Percentiles rank a stretch among this genome's conserved stretches.
These are phyloP conservation scores for Leucophora obtusa DNA, from an alignment of 2,888 invertebrate species.

Conservation along the genomic window DNA sequence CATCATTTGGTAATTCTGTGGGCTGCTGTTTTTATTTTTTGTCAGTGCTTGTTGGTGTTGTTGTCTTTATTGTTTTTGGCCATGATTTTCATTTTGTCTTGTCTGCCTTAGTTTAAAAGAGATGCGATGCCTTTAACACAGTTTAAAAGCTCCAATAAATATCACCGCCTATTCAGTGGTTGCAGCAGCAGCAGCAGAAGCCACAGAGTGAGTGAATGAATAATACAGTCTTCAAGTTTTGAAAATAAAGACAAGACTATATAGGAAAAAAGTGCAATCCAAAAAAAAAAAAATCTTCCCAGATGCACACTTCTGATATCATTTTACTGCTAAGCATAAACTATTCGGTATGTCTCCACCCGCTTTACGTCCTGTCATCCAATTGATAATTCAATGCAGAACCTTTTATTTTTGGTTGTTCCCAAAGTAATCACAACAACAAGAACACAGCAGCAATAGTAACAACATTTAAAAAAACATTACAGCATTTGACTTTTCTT, in stretches of 20 bases:
- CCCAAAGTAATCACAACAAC: constrained; percentile 56
- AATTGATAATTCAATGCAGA: constrained; percentile 7
- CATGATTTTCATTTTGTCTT: constrained; percentile 45
- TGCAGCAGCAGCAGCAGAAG: neutral
- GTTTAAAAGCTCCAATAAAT: constrained; percentile 62
- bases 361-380: neutral
- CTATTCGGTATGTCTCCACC: constrained; percentile 45
- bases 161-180: constrained; percentile 42
- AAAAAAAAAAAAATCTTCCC: constrained; percentile 58
- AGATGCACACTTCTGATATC: constrained; percentile 68
- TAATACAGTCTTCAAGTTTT: constrained; percentile 61
- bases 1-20: constrained; percentile 50
- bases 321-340: constrained; percentile 58
- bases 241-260: constrained; percentile 44
- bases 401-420: constrained; percentile 34
- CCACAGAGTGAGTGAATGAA: constrained; percentile 35
- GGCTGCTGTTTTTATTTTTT: constrained; percentile 30
- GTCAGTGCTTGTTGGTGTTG: constrained; percentile 11
- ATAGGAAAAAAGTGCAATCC: constrained; percentile 24
- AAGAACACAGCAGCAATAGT: constrained; percentile 9
- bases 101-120: constrained; percentile 49
- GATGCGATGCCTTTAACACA: constrained; percentile 50
- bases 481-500: constrained; percentile 52
- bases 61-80: constrained; percentile 44
- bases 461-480: constrained; percentile 34